Evolutionary conservation across 2,888 invertebrate genomes (phyloP), one percentile per base, ranked within the genome.

Genomic region (Temnothorax unifasciatus): DNA sequence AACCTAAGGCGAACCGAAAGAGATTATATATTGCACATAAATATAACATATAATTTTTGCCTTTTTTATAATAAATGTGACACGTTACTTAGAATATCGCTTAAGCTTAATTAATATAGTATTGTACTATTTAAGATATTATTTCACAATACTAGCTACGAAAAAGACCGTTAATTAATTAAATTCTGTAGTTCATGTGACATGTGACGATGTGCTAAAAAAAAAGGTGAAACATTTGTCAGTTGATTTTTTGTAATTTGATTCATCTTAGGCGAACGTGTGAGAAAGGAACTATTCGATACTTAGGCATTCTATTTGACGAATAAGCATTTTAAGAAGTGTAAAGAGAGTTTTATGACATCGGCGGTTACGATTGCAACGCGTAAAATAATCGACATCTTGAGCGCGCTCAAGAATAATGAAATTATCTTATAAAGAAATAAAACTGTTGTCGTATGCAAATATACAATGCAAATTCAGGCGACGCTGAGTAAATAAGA

Each of bases 371-470:
- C 15, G 38, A 75, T 63, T 38, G 34, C 50, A 75, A 75, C 34
- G 21, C n/a, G 18, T 68, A 68, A 77, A 77, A 68, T 68, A 77
- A 77, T 68, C 29, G n/a, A 54, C 13, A 64, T 29, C 13, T 38
- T 52, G n/a, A 25, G 0, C 4, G 9, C 15, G 13, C 18, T 38
- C 25, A 25, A 34, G 11, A 44, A 41, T 13, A 21, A 38, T 44
- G 2, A 54, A 64, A 76, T 15, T 18, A 9, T 63, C 41, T 25
- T 25, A 47, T 3, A 34, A 59, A 47, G 15, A 59, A 38, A 25
- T 9, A 76, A 63, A 52, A 64, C 3, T 21, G 21, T 63, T 50
- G 6, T 34, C 34, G 2, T 18, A 9, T 34, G 8, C 29, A 54
- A 9, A 21, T 52, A 34, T 18, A 50, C 11, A 64, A 50, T n/a